Base-by-base conservation (phyloP, 2,888 invertebrate genomes). In the Clepsis dumicolana region DNA sequence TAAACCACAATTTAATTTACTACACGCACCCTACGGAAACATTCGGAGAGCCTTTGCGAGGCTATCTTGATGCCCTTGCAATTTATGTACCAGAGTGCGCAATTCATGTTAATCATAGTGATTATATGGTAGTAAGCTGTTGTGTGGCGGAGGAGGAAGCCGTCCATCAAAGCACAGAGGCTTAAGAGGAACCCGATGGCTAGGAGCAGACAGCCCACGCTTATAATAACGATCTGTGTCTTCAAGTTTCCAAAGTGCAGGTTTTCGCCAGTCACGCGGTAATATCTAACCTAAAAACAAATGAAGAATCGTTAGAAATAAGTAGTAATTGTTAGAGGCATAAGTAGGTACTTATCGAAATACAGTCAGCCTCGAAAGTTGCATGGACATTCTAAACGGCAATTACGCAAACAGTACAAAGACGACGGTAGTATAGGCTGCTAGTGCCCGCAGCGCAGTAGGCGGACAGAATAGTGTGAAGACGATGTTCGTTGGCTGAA, bases 41-140 rank as follows among this genome's bases (percentile, higher is more conserved):
- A 94, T 60, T 89, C 88, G 0, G 94, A 94, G 2, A 95, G 86
- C 64, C 94, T 93, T 75, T 92, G 91, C 14, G 95, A 94, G 0
- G 96, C 96, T 48, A 95, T 94, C 77, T 95, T 95, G 67, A 96
- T 95, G 1, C 95, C 96, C 77, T 94, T 93, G 70, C 95, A 95
- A 80, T 96, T 96, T 64, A 96, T 96, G 76, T 95, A 96, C 96
- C 96, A 96, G 1, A 96, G 87, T 0, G 96, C 95, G 71, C 95
- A 95, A 79, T 96, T 96, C 96, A 96, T 96, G 75, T 96, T 96
- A 60, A 96, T 95, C 95, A 95, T 96, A 0, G 94, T 96, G 35
- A 96, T 95, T 54, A 96, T 95, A 75, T 96, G 96, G 77, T 94
- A 94, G 77, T 95, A 95, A 0, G 95, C 95, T 1, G 87, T 81